Conservation (phyloP, 2,113 vertebrate species). For the Astatoreochromis straeleni region DNA sequence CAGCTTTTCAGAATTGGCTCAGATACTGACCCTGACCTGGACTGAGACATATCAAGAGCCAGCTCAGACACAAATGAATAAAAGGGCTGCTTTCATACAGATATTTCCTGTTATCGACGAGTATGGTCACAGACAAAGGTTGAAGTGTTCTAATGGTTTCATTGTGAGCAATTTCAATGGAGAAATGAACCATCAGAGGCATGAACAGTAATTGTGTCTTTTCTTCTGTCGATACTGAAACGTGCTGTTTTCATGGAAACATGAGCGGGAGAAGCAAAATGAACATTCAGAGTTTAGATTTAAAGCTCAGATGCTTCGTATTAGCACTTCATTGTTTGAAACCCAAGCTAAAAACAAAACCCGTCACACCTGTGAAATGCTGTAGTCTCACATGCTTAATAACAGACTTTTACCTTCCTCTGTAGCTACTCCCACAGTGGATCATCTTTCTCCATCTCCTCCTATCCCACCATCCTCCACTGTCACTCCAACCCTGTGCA, state of each 20-base stretch:
- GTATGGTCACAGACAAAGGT: background rate
- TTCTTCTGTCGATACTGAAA: background rate
- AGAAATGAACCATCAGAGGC: background rate
- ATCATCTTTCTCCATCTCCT: background rate
- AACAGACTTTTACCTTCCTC: background rate
- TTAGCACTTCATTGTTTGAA: background rate
- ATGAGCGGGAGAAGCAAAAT: background rate
- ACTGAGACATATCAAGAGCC: background rate
- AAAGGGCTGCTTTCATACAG: background rate
- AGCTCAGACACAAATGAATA: background rate
- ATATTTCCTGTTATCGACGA: background rate
- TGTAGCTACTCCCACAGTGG: background rate
- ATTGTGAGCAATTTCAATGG: background rate
- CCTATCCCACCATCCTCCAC: background rate
- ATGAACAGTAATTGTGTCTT: background rate
- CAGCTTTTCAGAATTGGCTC: background rate
- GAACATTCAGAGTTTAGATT: background rate
- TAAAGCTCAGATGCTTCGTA: background rate
- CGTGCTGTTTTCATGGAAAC: background rate
- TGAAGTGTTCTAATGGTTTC: background rate
- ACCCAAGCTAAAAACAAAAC: background rate
- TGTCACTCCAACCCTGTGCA: background rate
- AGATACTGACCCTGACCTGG: background rate
- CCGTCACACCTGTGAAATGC: background rate
- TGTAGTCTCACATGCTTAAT: background rate